Evolutionary conservation across 2,888 invertebrate genomes (phyloP), one percentile per base, ranked within the genome.

Genomic region (Tachina grossa): DNA sequence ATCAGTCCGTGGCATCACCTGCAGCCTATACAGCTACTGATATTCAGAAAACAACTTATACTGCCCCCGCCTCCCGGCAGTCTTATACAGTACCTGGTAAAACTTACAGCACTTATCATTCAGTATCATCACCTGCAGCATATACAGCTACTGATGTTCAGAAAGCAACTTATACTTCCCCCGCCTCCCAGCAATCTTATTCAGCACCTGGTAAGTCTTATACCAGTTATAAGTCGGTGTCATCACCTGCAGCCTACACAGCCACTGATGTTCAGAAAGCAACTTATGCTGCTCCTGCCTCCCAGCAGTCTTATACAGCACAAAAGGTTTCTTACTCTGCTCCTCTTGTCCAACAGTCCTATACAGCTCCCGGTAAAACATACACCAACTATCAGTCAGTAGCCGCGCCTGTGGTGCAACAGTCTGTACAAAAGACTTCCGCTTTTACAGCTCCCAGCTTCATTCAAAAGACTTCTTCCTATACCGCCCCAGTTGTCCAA

Each of bases 151-250:
- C 66, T 16, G 66, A 74, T 31, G 31, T 6, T 31, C 5, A 31
- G 31, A 31, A 31, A 31, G 31, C 31, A 31, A 31, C 31, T 31
- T 31, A 31, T 31, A 65, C 51, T n/a, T 79, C 84, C 5, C 79
- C 85, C 16, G 31, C 53, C 3, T 74, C 69, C 13, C 71, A 31
- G 31, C 86, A 82, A 41, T 39, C 87, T 6, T 75, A 59, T 11
- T 66, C 59, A 8, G 72, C 79, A 13, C 22, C 83, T 11, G 72
- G 81, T 14, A 71, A 81, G n/a, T 76, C 83, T 1, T 85, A 87
- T 43, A 85, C 53, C 65, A 82, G 74, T 39, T 78, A 86, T 43
- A 77, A 84, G 57, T 69, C 86, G 1, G 80, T 79, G 22, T 75
- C 76, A 0, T 53, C 84, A 16, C 74, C 85, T 9, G 75, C 63